Conservation (phyloP, 2,797 vertebrate species). For the Periophthalmus magnuspinnatus region DNA sequence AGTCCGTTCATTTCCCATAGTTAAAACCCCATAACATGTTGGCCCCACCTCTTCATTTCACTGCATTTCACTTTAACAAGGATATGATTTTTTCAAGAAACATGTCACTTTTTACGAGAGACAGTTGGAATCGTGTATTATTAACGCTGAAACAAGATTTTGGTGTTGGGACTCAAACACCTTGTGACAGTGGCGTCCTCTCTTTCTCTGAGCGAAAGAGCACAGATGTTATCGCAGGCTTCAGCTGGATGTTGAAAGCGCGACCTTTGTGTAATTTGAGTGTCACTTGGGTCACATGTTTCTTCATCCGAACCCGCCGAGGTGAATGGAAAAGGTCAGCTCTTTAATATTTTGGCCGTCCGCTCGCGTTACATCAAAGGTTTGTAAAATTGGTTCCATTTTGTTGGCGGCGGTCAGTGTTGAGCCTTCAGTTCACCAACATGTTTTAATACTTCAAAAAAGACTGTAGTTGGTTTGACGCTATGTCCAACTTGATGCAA, state of each 20-base stretch:
- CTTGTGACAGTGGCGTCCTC: constrained; percentile 33
- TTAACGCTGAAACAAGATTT: constrained; percentile 8
- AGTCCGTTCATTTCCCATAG: too few relatives aligned
- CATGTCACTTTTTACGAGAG: not conserved
- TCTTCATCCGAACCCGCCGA: constrained; percentile 44
- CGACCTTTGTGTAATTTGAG: constrained; percentile 68
- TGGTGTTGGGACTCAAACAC: constrained; percentile 14
- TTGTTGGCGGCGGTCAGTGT: constrained; percentile 25
- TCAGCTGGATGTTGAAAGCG: constrained; percentile 50
- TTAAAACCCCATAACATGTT: too few relatives aligned
- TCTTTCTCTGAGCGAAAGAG: constrained; percentile 23
- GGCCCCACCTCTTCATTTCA: too few relatives aligned
- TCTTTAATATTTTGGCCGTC: constrained; percentile 45
- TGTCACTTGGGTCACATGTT: constrained; percentile 52
- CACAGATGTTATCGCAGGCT: constrained; percentile 49
- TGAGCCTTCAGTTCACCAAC: constrained; percentile 33
- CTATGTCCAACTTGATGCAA: constrained; percentile 12
- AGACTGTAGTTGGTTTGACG: constrained; percentile 25
- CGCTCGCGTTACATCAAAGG: constrained; percentile 25
- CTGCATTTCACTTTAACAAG: too few relatives aligned
- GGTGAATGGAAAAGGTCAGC: constrained; percentile 67
- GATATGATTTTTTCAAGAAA: not conserved
- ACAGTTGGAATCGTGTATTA: not conserved
- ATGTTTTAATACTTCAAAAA: constrained; percentile 52
- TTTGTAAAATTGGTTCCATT: constrained; percentile 43